Percentiles rank a stretch among this genome's conserved stretches.
phyloP scores from a whole-genome alignment of 2,113 vertebrate species.

The Anas platyrhynchos region DNA sequence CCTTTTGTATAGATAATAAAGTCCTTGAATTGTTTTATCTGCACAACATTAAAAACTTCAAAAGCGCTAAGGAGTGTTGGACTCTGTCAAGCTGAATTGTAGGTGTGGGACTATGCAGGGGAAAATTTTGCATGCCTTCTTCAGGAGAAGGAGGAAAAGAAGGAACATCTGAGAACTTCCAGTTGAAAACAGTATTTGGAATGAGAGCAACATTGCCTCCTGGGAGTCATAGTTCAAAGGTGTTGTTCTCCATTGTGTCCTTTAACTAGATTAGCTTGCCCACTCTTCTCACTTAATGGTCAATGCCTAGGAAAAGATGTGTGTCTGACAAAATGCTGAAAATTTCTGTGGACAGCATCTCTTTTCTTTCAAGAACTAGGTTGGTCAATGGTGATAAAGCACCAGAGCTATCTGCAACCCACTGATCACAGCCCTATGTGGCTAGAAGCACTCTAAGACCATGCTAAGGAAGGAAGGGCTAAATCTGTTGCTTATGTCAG shows the following conservation, averaged over 20 bases:
- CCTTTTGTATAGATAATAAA: not conserved
- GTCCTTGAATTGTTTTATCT: not conserved
- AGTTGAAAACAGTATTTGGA: not conserved
- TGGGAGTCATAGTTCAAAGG: not conserved
- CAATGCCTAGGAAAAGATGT: not conserved
- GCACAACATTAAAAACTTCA: not conserved
- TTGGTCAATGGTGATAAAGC: not conserved
- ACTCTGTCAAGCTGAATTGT: not conserved
- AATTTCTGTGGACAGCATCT: not conserved
- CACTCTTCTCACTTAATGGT: not conserved
- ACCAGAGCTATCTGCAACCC: fast-evolving
- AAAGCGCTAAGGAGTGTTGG: not conserved
- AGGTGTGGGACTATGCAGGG: not conserved
- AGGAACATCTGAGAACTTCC: not conserved
- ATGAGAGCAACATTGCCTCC: not conserved
- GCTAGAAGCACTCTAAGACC: not conserved
- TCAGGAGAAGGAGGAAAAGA: fast-evolving
- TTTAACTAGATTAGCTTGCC: not conserved
- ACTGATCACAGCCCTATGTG: not conserved
- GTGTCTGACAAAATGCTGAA: not conserved
- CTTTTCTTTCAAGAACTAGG: not conserved
- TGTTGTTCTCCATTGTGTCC: not conserved
- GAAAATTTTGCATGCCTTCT: not conserved
- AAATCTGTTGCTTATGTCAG: not conserved
- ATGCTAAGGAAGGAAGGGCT: not conserved